Evolutionary conservation across 2,113 vertebrate species (phyloP), one percentile per base, ranked within the genome.

Genomic region (Peromyscus leucopus): DNA sequence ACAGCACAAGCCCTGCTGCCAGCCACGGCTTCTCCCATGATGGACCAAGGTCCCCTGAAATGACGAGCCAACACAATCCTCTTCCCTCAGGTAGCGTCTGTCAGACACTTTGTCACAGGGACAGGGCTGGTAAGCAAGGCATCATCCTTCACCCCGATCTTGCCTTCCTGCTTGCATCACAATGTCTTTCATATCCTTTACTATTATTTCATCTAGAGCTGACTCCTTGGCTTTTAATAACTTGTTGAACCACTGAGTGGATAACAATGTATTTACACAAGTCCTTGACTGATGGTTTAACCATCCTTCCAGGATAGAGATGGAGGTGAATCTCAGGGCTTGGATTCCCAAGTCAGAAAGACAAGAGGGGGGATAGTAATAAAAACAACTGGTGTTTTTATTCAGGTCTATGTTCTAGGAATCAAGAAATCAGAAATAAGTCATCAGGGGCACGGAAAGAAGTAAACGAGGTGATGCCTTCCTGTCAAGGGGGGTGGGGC

Each of bases 401-500:
- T 51, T 71, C 24, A 33, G 33, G 17, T 6, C 21, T 16, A 55
- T 92, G 42, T 5, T 78, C 89, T 19, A 82, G 65, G 51, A 92
- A 89, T 91, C 39, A 74, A 76, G 33, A 92, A 46, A 92, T 15
- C 9, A 69, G 57, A 94, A 90, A 19, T 75, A 84, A 51, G 9
- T 21, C 65, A 79, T 12, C 48, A 61, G 71, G 55, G 26, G 17
- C 26, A 65, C 24, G 4, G 33, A 69, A 80, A 80, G n/a, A 42
- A 33, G 22, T 63, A 69, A 8, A 57, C 15, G 42, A 71, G 76
- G 46, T 61, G 7, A 28, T 3, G 42, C 7, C n/a, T 94, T 84
- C 46, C 7, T 0, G 6, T 61, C 46, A 55, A 75, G 72, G 4
- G 17, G 12, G 36, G 0, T 16, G 15, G 19, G 51, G 48, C 11